Conservation (phyloP, 2,888 invertebrate species). For the Neocrepidodera transversa region DNA sequence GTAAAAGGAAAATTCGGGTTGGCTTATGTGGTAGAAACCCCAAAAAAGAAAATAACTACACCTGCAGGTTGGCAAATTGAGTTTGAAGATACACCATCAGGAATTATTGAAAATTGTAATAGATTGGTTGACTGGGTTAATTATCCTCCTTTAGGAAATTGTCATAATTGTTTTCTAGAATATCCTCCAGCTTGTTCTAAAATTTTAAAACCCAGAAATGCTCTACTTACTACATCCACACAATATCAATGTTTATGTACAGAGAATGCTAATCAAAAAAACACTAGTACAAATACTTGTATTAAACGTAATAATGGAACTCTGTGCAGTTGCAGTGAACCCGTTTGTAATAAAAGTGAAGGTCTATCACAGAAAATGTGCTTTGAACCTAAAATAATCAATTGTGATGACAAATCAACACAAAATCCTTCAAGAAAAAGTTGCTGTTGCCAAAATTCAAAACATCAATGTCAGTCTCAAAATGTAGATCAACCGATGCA, state of each 20-base stretch:
- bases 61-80: slow-evolving; percentile 57
- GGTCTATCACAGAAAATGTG: too few species aligned
- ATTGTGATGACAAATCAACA: neutral
- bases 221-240: neutral
- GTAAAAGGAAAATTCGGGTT: slow-evolving; percentile 55
- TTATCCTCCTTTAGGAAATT: slow-evolving; percentile 48
- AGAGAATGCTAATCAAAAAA: neutral
- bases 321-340: neutral
- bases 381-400: neutral
- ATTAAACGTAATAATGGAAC: neutral
- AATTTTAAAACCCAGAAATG: slow-evolving; percentile 14
- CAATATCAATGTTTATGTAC: neutral
- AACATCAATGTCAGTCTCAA: neutral
- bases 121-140: slow-evolving; percentile 55
- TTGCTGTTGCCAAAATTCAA: neutral
- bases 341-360: neutral
- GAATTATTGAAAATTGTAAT: slow-evolving; percentile 51
- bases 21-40: slow-evolving; percentile 54
- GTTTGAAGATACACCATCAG: slow-evolving; percentile 55
- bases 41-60: slow-evolving; percentile 45
- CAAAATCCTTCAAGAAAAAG: neutral
- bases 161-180: slow-evolving; percentile 16
- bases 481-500: neutral
- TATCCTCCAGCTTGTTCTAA: slow-evolving; percentile 18
- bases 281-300: neutral